Evolutionary conservation across 1,140 invertebrate genomes (phyloP), one percentile per base, ranked within the genome.

Genomic region (Plectus sambesii): DNA sequence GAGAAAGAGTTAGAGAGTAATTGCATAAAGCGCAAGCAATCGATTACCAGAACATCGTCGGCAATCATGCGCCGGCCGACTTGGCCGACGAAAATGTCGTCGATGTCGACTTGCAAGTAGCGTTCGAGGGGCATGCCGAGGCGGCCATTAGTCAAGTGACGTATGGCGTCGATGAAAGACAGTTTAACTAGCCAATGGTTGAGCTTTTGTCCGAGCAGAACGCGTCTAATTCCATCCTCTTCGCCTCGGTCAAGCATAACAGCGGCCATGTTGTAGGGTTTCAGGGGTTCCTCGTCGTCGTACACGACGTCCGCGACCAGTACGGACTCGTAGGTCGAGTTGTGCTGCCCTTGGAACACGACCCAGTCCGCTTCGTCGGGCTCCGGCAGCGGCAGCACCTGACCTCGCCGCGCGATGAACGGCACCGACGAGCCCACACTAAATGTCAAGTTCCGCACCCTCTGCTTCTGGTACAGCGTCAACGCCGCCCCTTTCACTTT

Each of bases 1-100:
- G n/a, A n/a, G n/a, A n/a, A n/a, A n/a, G n/a, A n/a, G n/a, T n/a
- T n/a, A n/a, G n/a, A n/a, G n/a, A n/a, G n/a, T n/a, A n/a, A n/a
- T n/a, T n/a, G n/a, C n/a, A n/a, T n/a, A n/a, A n/a, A n/a, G n/a
- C n/a, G n/a, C n/a, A n/a, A n/a, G n/a, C n/a, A n/a, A n/a, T n/a
- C n/a, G n/a, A n/a, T n/a, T n/a, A n/a, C n/a, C n/a, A n/a, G n/a
- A 0, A 83, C 81, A 71, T 83, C 81, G 54, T 72, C 69, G 17
- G 39, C 40, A 12, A 60, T 42, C 56, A 83, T 75, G 40, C 80
- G 63, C 2, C 76, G 77, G 51, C 83, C 83, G 63, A 77, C 81
- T 66, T 88, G 84, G 1, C 90, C 92, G 25, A 98, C 92, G 74
- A 99, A 98, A 61, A 99, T 93, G 69, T 99, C 94, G 75, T 99